Evolutionary conservation across 2,113 vertebrate genomes (phyloP), one percentile per base, ranked within the genome.

Genomic region (Chaetorhynchus papuensis): DNA sequence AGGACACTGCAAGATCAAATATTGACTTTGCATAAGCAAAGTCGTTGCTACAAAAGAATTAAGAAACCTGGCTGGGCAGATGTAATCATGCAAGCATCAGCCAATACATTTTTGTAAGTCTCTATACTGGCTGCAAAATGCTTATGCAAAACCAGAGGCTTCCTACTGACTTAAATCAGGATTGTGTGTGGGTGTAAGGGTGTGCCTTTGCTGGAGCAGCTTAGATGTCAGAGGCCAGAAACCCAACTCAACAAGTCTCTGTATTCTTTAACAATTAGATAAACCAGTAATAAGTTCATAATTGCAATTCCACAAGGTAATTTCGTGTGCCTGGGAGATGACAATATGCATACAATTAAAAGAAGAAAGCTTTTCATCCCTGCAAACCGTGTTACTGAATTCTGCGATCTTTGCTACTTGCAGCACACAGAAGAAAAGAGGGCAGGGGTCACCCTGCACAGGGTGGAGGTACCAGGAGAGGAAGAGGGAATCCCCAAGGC

Each of bases 251-350:
- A 93, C 78, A 87, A 28, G 35, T 84, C 91, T 81, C 90, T 68
- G 83, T 97, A 92, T 92, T 97, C 92, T 86, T 94, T 81, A 86
- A 45, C 79, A 92, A 95, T 90, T 95, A 94, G 76, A 94, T 94
- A 96, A 96, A 90, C 64, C 93, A 90, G 85, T 80, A 94, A 76
- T 68, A 90, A 90, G 61, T 64, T 87, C 93, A 94, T 95, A 96
- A 95, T 59, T 89, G 69, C 77, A 89, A 96, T 81, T 96, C 90
- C 93, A 92, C 64, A 71, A 79, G 72, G 88, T 87, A 92, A 95
- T 96, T 94, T 95, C 45, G 56, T 88, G 83, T 78, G 86, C 94
- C 80, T 82, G 61, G 49, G 88, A 95, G 90, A 94, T 87, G 89
- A 96, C 90, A 94, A 78, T 89, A 93, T 84, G 83, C 80, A 75